Evolutionary conservation across 2,888 invertebrate species (phyloP).

Genomic region (Unio delphinus): DNA sequence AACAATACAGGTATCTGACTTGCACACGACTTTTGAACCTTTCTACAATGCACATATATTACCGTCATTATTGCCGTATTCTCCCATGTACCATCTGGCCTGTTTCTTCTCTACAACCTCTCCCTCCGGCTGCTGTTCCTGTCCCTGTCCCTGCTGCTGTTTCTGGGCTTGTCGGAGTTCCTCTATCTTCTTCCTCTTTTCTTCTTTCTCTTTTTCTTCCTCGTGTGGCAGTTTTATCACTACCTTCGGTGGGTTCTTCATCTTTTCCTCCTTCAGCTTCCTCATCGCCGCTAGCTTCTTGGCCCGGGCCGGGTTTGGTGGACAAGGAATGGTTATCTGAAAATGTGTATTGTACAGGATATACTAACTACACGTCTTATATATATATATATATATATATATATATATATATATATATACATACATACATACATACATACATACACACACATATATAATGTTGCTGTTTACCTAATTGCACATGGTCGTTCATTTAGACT

Average conservation of each 20-base stretch:
- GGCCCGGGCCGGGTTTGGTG: slow-evolving; percentile 66
- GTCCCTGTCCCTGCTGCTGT: slow-evolving; percentile 24
- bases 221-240: slow-evolving; percentile 34
- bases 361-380: not conserved
- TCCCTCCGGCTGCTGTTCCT: slow-evolving; percentile 21
- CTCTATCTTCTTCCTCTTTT: slow-evolving; percentile 38
- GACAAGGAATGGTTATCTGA: slow-evolving; percentile 63
- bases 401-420: not conserved
- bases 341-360: slow-evolving; percentile 1
- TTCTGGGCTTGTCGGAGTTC: slow-evolving; percentile 18
- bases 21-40: not conserved
- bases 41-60: not conserved
- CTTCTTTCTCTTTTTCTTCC: slow-evolving; percentile 42
- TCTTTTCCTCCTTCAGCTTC: slow-evolving; percentile 63
- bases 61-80: slow-evolving; percentile 65
- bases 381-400: not conserved
- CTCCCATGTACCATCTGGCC: slow-evolving; percentile 67
- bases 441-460: too few species aligned
- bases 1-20: too few species aligned
- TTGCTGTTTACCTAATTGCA: too few species aligned
- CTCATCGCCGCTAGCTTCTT: slow-evolving; percentile 62
- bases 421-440: too few species aligned
- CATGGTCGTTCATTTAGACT: too few species aligned
- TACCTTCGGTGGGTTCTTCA: slow-evolving; percentile 52
- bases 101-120: slow-evolving; percentile 36